Conservation (phyloP, 2,113 vertebrate genomes). For the Prochilodus magdalenae region DNA sequence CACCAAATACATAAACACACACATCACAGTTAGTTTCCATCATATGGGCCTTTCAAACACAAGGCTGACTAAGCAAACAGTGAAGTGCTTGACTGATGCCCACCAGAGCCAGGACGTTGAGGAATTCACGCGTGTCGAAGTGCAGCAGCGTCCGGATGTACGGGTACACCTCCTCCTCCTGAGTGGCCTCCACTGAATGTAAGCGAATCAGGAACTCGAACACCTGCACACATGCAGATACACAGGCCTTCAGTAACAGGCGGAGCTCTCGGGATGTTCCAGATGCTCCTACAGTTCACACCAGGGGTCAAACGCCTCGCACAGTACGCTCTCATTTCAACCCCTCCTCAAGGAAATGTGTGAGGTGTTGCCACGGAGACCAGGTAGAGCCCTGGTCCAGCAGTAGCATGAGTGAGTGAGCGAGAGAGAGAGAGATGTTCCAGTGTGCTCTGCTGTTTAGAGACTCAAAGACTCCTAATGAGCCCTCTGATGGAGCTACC, state of each 20-base stretch:
- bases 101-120: slow-evolving; percentile 97
- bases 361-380: slow-evolving; percentile 44
- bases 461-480: slow-evolving; percentile 39
- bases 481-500: slow-evolving; percentile 6
- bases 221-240: slow-evolving; percentile 75
- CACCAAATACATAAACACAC: no score
- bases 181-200: slow-evolving; percentile 84
- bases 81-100: slow-evolving; percentile 54
- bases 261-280: background rate
- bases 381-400: background rate
- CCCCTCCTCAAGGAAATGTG: background rate
- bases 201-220: slow-evolving; percentile 97
- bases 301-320: background rate
- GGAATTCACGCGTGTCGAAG: slow-evolving; percentile 96
- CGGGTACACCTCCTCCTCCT: slow-evolving; percentile 93
- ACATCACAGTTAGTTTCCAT: no score
- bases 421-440: background rate
- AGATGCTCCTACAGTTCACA: background rate
- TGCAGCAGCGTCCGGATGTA: slow-evolving; percentile 90
- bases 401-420: background rate
- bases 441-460: slow-evolving; percentile 25
- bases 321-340: slow-evolving; percentile 6
- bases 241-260: slow-evolving; percentile 3
- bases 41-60: no score
- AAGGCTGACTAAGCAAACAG: background rate